These are phyloP conservation scores for Noctilio leporinus DNA, from an alignment of 2,113 vertebrate genomes.

Conservation along the genomic window DNA sequence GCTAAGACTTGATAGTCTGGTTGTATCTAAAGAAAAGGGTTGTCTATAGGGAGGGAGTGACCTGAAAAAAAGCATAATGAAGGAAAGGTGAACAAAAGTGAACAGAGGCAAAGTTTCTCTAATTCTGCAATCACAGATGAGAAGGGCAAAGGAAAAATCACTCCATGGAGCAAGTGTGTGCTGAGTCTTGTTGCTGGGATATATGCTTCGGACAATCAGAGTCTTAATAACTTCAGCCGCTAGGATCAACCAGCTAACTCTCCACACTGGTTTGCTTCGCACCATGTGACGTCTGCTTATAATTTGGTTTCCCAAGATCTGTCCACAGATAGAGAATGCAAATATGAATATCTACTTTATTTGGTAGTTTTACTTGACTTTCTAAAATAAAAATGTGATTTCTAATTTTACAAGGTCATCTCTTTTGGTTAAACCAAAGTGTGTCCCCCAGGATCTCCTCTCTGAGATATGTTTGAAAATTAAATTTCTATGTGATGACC, in stretches of 20 bases:
- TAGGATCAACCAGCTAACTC: not conserved
- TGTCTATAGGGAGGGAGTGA: not conserved
- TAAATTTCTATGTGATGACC: not conserved
- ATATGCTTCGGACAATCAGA: not conserved
- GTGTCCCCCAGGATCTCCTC: not conserved
- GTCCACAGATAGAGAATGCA: not conserved
- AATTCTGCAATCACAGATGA: too few species aligned
- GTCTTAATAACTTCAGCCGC: not conserved
- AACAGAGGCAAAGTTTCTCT: not conserved
- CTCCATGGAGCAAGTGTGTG: fast-evolving
- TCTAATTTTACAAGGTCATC: conserved; percentile 5
- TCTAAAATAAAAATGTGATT: not conserved
- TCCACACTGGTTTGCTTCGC: not conserved
- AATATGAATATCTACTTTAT: not conserved
- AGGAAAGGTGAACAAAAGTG: not conserved
- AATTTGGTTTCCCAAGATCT: not conserved
- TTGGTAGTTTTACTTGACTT: not conserved
- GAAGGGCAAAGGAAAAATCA: not conserved
- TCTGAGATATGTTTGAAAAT: not conserved
- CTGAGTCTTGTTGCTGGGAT: not conserved
- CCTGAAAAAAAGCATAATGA: not conserved
- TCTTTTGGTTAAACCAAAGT: conserved; percentile 25
- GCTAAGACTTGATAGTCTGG: not conserved
- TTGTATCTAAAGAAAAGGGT: not conserved
- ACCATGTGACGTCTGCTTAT: not conserved